Conservation (phyloP, 2,888 invertebrate genomes). For the Synanthedon tipuliformis region DNA sequence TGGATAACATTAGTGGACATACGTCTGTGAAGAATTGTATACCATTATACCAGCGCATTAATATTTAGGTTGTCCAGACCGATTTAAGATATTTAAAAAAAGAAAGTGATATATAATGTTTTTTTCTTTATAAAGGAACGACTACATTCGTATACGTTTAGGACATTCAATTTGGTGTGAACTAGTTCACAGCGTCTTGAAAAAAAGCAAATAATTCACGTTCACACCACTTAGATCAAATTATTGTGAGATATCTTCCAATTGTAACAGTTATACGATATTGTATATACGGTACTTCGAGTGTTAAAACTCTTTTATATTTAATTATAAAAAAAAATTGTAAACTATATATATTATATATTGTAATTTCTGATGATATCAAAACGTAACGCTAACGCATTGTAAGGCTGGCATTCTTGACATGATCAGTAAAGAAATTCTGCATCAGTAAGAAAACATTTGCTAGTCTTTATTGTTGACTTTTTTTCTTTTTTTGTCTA, state of each 20-base stretch:
- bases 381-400: constrained; percentile 12
- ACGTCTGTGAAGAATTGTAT: constrained; percentile 66
- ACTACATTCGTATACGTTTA: constrained; percentile 83
- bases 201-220: not conserved
- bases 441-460: not conserved
- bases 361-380: constrained; percentile 52
- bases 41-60: constrained; percentile 60
- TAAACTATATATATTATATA: constrained; percentile 41
- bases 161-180: constrained; percentile 24
- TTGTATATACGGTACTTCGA: constrained; percentile 64
- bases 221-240: constrained; percentile 12
- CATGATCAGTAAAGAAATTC: not conserved
- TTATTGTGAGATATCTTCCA: constrained; percentile 57
- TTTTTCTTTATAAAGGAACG: constrained; percentile 58
- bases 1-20: constrained; percentile 52
- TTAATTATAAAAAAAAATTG: constrained; percentile 59
- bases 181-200: not conserved
- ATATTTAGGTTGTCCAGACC: constrained; percentile 38
- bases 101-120: constrained; percentile 50
- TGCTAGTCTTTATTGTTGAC: not conserved
- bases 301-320: constrained; percentile 63
- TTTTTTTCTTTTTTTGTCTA: not conserved
- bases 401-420: not conserved
- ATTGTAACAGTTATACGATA: constrained; percentile 63
- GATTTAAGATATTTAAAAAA: constrained; percentile 48